These are phyloP conservation scores for Boloria selene DNA, from an alignment of 2,888 invertebrate species.

Conservation along the genomic window DNA sequence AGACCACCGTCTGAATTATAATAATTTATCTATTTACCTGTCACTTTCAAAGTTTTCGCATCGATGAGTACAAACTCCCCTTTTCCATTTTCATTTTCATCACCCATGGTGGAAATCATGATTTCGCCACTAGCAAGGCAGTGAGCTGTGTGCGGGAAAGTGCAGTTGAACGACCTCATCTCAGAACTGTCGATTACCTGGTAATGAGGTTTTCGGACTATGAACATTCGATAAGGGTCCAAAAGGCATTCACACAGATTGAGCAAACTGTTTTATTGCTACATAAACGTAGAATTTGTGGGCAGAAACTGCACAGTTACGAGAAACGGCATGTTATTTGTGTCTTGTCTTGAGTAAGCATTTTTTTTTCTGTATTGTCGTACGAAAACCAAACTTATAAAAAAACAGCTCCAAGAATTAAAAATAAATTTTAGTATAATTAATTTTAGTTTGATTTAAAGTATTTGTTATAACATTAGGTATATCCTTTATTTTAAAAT, in stretches of 20 bases:
- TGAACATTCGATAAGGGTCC: slow-evolving; percentile 55
- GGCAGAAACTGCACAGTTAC: neutral
- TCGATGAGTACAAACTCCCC: slow-evolving; percentile 95
- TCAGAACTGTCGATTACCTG: slow-evolving; percentile 91
- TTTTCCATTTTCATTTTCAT: slow-evolving; percentile 90
- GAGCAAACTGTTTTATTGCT: slow-evolving; percentile 10
- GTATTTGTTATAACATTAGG: no score
- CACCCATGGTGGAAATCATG: slow-evolving; percentile 97
- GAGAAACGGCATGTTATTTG: neutral
- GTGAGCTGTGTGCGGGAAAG: slow-evolving; percentile 96
- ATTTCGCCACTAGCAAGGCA: slow-evolving; percentile 96
- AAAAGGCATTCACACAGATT: slow-evolving; percentile 24
- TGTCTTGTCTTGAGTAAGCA: no score
- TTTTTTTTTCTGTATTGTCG: no score
- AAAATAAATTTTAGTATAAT: no score
- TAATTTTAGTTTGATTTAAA: no score
- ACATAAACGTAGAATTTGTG: neutral
- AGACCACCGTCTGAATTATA: no score
- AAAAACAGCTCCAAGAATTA: no score
- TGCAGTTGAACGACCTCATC: slow-evolving; percentile 88
- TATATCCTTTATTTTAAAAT: no score
- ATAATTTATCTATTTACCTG: slow-evolving; percentile 74
- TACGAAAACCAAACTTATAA: no score
- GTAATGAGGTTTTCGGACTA: slow-evolving; percentile 65
- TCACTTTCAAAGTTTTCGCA: slow-evolving; percentile 88